These are phyloP conservation scores for Mustelus asterias DNA, from an alignment of 2,113 vertebrate species.

Conservation along the genomic window DNA sequence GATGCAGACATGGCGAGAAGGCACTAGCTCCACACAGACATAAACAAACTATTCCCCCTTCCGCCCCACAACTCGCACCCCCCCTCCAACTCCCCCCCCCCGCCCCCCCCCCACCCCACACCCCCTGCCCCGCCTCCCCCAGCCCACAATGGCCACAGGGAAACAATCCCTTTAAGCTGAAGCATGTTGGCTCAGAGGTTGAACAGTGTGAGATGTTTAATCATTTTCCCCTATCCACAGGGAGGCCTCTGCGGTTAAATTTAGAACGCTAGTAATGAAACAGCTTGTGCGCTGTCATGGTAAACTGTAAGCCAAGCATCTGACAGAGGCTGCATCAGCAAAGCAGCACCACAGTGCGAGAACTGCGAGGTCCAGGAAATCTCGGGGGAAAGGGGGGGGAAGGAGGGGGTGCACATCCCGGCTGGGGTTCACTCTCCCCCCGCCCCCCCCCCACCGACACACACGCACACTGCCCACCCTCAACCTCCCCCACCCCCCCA, in stretches of 20 bases:
- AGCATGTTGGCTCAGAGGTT: background rate
- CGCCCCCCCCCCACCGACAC: no score
- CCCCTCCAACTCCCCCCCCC: no score
- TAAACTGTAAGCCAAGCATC: background rate
- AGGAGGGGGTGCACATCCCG: background rate
- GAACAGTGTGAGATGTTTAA: background rate
- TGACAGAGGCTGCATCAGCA: background rate
- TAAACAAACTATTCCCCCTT: background rate
- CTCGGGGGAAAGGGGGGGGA: background rate
- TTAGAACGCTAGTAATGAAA: background rate
- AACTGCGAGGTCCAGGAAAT: background rate
- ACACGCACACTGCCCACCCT: no score
- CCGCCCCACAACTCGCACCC: no score
- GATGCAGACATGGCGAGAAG: no score
- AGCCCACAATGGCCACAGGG: background rate
- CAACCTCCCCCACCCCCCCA: no score
- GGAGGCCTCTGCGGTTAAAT: background rate
- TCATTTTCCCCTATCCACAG: background rate
- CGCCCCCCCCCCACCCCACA: background rate
- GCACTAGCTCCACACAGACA: no score
- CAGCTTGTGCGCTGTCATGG: background rate
- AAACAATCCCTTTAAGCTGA: background rate
- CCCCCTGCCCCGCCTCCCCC: no score
- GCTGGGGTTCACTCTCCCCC: background rate
- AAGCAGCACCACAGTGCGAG: background rate